Percentiles rank a stretch among this genome's conserved stretches.
Evolutionary conservation across 2,888 invertebrate genomes (phyloP).

Genomic region (Pollenia labialis): DNA sequence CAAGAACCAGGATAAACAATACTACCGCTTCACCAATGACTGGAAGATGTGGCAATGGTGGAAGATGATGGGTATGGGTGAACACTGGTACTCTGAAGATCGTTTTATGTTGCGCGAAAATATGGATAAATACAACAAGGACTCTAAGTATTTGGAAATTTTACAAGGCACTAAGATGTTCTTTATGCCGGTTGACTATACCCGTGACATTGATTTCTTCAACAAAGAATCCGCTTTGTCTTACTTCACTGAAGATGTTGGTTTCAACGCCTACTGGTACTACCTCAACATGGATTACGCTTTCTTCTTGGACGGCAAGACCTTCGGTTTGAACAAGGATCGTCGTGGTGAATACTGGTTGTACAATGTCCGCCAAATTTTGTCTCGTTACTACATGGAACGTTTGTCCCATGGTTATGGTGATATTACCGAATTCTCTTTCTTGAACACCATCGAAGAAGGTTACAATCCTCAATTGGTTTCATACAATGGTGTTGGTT

Average conservation of each 20-base stretch:
- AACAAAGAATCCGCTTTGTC: constrained; percentile 86
- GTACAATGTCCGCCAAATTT: constrained; percentile 87
- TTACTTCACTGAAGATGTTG: constrained; percentile 90
- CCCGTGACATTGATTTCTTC: constrained; percentile 84
- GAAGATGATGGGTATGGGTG: constrained; percentile 77
- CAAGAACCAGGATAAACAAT: constrained; percentile 56
- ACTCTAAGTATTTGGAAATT: constrained; percentile 71
- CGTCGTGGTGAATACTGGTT: constrained; percentile 87
- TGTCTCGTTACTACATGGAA: constrained; percentile 90
- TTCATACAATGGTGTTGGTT: constrained; percentile 87
- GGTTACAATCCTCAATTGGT: constrained; percentile 87
- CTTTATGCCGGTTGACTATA: constrained; percentile 85
- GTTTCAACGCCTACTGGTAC: constrained; percentile 87
- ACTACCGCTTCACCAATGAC: constrained; percentile 74
- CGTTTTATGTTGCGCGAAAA: constrained; percentile 74
- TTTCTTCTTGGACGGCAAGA: constrained; percentile 86
- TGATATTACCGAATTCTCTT: constrained; percentile 86
- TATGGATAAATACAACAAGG: constrained; percentile 68
- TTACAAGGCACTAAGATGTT: constrained; percentile 75
- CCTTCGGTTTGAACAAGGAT: constrained; percentile 85
- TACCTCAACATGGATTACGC: constrained; percentile 86
- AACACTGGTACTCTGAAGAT: constrained; percentile 74
- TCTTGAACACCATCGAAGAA: constrained; percentile 85
- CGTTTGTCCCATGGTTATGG: constrained; percentile 88
- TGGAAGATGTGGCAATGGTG: constrained; percentile 77